Evolutionary conservation across 2,888 invertebrate species (phyloP).

Genomic region (Craniophora ligustri): DNA sequence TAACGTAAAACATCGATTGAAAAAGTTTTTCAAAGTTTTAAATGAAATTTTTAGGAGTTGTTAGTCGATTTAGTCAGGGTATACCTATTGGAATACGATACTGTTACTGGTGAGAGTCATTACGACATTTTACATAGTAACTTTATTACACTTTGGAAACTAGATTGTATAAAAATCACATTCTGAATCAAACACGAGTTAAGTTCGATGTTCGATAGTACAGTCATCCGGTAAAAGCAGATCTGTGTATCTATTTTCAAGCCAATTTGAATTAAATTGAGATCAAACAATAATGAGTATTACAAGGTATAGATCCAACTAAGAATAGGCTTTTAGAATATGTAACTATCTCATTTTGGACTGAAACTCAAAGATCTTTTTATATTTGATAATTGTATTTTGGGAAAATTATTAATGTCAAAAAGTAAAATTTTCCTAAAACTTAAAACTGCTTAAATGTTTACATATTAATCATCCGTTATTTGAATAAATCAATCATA

Average conservation of each 20-base stretch:
- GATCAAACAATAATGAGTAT: slow-evolving; percentile 4
- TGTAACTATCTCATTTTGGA: no score
- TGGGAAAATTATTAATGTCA: no score
- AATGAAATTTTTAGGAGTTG: slow-evolving; percentile 33
- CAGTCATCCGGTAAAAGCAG: slow-evolving; percentile 2
- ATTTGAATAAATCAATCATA: no score
- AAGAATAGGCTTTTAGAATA: slow-evolving; percentile 10
- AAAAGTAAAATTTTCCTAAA: no score
- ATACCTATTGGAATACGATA: slow-evolving; percentile 36
- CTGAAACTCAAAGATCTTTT: no score
- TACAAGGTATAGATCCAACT: background rate
- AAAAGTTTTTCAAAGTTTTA: slow-evolving; percentile 39
- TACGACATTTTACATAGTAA: slow-evolving; percentile 18
- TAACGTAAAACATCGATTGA: slow-evolving; percentile 45
- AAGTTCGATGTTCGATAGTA: background rate
- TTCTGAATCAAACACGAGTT: background rate
- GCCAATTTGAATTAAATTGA: slow-evolving; percentile 16
- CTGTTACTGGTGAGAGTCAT: slow-evolving; percentile 19
- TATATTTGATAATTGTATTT: no score
- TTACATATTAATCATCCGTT: no score
- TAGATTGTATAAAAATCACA: background rate
- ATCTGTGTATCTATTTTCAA: slow-evolving; percentile 15
- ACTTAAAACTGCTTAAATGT: no score
- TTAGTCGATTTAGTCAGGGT: slow-evolving; percentile 11
- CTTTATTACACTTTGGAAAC: slow-evolving; percentile 14